These are phyloP conservation scores for Trachelipus rathkii DNA, from an alignment of 1,140 invertebrate species.

Conservation along the genomic window DNA sequence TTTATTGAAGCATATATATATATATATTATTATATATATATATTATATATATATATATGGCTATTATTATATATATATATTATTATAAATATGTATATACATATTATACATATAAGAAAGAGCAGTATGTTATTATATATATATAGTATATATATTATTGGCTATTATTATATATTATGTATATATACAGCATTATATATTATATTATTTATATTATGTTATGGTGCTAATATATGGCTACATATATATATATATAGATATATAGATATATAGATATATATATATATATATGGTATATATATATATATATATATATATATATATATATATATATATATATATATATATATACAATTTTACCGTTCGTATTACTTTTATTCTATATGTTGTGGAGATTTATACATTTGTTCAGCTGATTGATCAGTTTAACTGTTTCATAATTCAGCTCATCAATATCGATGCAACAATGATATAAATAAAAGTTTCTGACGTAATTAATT, in stretches of 20 bases:
- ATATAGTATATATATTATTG: background rate
- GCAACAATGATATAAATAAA: background rate
- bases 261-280: conserved; percentile 2
- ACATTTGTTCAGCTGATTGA: too few relatives aligned
- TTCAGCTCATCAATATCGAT: background rate
- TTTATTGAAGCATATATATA: too few relatives aligned
- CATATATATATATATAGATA: conserved; percentile 6
- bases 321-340: conserved; percentile 15
- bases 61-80: background rate
- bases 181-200: background rate
- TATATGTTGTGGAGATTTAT: too few relatives aligned
- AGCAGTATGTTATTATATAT: too few relatives aligned
- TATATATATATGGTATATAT: conserved; percentile 8
- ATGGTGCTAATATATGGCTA: background rate
- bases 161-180: background rate
- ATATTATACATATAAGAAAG: too few relatives aligned
- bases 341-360: background rate
- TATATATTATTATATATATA: background rate
- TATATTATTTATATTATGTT: conserved; percentile 1
- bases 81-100: background rate
- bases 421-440: too few relatives aligned
- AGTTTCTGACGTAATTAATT: background rate
- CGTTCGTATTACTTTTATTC: background rate
- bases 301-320: conserved; percentile 15
- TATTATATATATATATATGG: background rate